A percentile compares a stretch with the other conserved stretches of the same genome.
These are phyloP conservation scores for Tangachromis dhanisi DNA, from an alignment of 2,113 vertebrate species.

Conservation along the genomic window DNA sequence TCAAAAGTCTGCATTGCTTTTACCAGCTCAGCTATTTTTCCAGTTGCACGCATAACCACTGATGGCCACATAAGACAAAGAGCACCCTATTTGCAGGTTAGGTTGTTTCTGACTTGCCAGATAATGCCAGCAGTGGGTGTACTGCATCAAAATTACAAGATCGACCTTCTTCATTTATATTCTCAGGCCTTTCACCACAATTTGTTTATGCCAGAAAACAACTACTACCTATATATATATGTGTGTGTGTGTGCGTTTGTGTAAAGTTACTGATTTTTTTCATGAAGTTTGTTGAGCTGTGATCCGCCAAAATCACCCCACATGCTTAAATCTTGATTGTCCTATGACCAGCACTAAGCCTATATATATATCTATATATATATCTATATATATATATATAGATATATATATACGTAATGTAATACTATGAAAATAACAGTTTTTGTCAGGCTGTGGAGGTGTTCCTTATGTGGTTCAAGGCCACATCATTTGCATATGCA, in stretches of 20 bases:
- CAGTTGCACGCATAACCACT: neutral
- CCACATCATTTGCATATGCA: neutral
- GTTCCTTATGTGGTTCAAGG: neutral
- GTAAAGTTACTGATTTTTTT: neutral
- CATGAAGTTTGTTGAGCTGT: neutral
- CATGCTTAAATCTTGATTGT: fast-evolving
- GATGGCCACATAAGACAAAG: neutral
- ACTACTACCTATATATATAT: neutral
- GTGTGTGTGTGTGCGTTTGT: fast-evolving
- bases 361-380: no score
- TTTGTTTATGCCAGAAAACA: neutral
- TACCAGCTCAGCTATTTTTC: neutral
- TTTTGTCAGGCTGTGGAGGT: neutral
- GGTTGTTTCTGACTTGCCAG: neutral
- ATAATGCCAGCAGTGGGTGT: neutral
- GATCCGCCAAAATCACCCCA: neutral
- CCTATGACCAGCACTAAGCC: no score
- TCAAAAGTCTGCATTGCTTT: fast-evolving
- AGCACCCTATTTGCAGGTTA: neutral
- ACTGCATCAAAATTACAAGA: neutral
- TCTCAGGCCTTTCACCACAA: neutral
- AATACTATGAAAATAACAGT: neutral
- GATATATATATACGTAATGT: fast-evolving
- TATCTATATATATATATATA: fast-evolving
- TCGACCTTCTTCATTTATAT: neutral